Percentiles rank a stretch among this genome's conserved stretches.
These are phyloP conservation scores for Zaprionus gabonicus DNA, from an alignment of 1,140 invertebrate genomes.

Conservation along the genomic window DNA sequence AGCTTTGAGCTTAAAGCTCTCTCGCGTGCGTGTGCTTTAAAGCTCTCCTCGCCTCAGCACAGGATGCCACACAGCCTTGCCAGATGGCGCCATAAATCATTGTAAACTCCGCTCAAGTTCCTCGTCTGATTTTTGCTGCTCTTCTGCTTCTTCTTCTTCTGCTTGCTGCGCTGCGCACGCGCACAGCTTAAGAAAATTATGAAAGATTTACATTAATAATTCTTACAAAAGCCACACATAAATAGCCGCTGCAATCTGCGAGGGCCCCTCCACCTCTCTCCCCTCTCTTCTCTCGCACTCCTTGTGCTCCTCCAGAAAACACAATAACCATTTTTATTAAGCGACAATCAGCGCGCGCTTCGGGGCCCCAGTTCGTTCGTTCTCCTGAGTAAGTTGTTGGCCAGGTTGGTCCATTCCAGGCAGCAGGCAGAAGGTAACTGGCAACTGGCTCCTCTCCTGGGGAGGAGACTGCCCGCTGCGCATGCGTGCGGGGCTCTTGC, in stretches of 20 bases:
- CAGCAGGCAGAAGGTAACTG: too few relatives aligned
- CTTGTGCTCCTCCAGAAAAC: conserved; percentile 42
- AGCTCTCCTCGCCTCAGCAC: conserved; percentile 3
- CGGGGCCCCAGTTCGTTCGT: conserved; percentile 33
- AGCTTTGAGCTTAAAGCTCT: conserved; percentile 57
- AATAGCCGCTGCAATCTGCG: conserved; percentile 68
- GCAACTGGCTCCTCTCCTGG: conserved; percentile 1
- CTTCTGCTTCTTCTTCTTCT: conserved; percentile 4
- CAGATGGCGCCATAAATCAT: conserved; percentile 65
- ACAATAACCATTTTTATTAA: conserved; percentile 83
- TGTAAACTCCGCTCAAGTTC: conserved; percentile 25
- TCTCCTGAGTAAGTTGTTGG: conserved; percentile 72
- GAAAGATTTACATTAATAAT: conserved; percentile 83
- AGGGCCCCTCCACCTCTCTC: conserved; percentile 4
- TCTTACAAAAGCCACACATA: conserved; percentile 83
- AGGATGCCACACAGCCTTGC: conserved; percentile 62
- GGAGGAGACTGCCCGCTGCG: conserved; percentile 67
- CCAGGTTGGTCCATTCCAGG: conserved; percentile 32
- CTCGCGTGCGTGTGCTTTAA: conserved; percentile 22
- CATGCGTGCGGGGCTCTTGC: conserved; percentile 80
- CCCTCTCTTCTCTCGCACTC: not conserved
- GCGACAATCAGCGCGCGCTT: conserved; percentile 80
- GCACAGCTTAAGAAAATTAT: conserved; percentile 81
- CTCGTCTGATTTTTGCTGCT: conserved; percentile 6
- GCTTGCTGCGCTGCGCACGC: conserved; percentile 54